Conservation (phyloP, 2,797 vertebrate genomes). For the Galagoides demidoff region DNA sequence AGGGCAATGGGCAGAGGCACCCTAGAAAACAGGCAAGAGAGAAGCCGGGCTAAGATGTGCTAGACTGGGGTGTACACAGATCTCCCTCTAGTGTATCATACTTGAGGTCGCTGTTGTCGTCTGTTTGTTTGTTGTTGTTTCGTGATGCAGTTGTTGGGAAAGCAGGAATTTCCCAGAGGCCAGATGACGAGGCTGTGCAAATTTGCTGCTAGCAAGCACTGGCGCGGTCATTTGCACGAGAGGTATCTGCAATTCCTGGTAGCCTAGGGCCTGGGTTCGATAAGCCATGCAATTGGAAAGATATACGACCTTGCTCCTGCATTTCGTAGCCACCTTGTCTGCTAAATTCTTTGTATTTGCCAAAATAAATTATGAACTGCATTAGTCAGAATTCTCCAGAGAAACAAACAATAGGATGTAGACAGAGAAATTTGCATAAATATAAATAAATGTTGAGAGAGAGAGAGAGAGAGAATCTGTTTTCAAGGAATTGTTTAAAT, state of each 20-base stretch:
- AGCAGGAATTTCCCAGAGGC: neutral
- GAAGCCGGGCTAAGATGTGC: neutral
- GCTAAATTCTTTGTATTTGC: neutral
- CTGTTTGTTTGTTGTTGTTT: neutral
- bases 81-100: neutral
- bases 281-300: neutral
- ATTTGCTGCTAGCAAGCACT: neutral
- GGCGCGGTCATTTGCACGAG: neutral
- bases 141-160: neutral
- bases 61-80: neutral
- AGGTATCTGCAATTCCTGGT: neutral
- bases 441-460: neutral
- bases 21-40: neutral
- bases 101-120: neutral
- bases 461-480: neutral
- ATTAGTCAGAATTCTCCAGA: neutral
- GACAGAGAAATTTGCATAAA: neutral
- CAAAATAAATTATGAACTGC: neutral
- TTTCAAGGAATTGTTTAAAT: neutral
- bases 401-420: neutral
- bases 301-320: neutral
- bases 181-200: neutral
- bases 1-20: neutral
- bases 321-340: neutral
- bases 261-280: neutral